Evolutionary conservation across 2,113 vertebrate genomes (phyloP), one percentile per base, ranked within the genome.

Genomic region (Pluvianellus socialis): DNA sequence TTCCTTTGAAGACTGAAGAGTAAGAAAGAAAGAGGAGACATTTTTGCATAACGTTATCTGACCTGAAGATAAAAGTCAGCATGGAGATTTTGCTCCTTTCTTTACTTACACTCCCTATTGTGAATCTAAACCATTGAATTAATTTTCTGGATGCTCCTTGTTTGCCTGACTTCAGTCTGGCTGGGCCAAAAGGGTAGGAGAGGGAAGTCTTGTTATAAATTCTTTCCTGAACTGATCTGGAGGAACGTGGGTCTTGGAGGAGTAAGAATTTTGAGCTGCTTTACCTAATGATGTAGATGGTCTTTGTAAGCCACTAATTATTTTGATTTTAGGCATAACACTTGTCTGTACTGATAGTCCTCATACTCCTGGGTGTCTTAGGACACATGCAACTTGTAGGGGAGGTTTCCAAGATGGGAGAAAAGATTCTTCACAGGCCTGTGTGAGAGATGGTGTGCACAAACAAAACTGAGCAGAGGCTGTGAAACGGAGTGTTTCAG

Each of bases 381-480:
- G 52, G 77, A 66, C 68, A 55, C 10, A 7, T 9, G 19, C 10
- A 50, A 2, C 55, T 45, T 50, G 15, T 16, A 38, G 14, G 12
- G 3, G 2, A 61, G 38, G 16, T 77, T 93, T 77, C n/a, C 6
- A 38, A 55, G 67, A 52, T 4, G 3, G 24, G 19, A 70, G 27
- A 24, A 73, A 72, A 66, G 17, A 30, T 76, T 61, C 14, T 68
- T 85, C 49, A 35, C 6, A 0, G 7, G 70, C 8, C 16, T 66
- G 35, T 24, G 9, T 35, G 7, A 65, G 40, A 83, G 38, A 28
- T 17, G 55, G 14, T 26, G 40, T 0, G 0, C 15, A 26, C 0
- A 0, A 62, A 27, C 5, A 47, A 84, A 86, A 45, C 26, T 32
- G 70, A 70, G 24, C 73, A 45, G 13, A 49, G 14, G 19, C 33